Evolutionary conservation across 2,113 vertebrate species (phyloP), one percentile per base, ranked within the genome.

Genomic region (Dicaeum eximium): DNA sequence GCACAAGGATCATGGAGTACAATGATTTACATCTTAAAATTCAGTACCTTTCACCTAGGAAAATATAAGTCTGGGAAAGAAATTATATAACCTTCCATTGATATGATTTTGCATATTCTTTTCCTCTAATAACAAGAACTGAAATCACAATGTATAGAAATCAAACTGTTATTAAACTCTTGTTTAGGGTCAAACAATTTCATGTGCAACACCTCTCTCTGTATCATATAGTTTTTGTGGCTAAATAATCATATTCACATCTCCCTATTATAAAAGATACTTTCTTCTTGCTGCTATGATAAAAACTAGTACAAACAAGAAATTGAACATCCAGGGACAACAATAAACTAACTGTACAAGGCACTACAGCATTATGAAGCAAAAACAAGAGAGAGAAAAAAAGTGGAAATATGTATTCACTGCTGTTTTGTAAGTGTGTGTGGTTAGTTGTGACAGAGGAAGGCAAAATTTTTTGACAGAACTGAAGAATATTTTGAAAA

Each of bases 331-430:
- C 12, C 40, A 65, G 8, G 20, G 9, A 79, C 87, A 91, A 51
- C 12, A 64, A 31, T 25, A 47, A 85, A 75, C 28, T 25, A 54
- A 47, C 23, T 0, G 0, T 28, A 21, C 5, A 66, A 64, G 74
- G 3, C 38, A 50, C 9, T 71, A 11, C 0, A 1, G 25, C 0
- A 2, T 40, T 5, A 7, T 19, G 15, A 92, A 86, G 13, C 30
- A 16, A 58, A 78, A 83, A 44, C 5, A 50, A 51, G 22, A 69
- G 15, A 47, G 16, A 81, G 4, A 13, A 23, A 12, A 53, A 66
- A 66, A 53, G 13, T 50, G 31, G 15, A 21, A 30, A 37, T 53
- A 44, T 12, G 7, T 47, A 42, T 72, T 90, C 10, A 44, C 27
- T 65, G 16, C 4, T 51, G 31, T 31, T 82, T 62, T n/a, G 1